These are phyloP conservation scores for Columba livia DNA, from an alignment of 2,113 vertebrate genomes.

Conservation along the genomic window DNA sequence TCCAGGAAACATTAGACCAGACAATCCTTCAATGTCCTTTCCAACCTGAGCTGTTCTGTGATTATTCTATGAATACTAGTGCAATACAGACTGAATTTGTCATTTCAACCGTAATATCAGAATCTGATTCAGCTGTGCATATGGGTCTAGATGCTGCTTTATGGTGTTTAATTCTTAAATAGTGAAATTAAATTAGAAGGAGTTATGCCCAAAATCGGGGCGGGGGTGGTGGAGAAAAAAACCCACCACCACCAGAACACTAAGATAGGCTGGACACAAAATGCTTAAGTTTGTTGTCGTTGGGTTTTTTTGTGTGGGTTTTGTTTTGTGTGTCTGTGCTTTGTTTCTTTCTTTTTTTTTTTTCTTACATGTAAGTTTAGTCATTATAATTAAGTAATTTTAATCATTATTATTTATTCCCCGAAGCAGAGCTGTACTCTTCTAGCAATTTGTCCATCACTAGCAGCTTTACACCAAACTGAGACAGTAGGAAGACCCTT, in stretches of 20 bases:
- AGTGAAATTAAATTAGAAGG: background rate
- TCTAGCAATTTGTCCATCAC: background rate
- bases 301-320: background rate
- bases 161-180: background rate
- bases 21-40: background rate
- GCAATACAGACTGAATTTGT: background rate
- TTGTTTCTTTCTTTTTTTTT: no score
- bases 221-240: no score
- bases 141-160: background rate
- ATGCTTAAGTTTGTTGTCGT: background rate
- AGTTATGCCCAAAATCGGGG: background rate
- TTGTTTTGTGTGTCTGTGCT: no score
- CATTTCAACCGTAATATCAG: background rate
- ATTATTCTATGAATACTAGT: background rate
- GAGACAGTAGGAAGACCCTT: background rate
- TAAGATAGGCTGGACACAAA: background rate
- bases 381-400: background rate
- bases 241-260: background rate
- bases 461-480: background rate
- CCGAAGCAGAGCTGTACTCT: background rate
- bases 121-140: background rate
- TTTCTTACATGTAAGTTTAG: background rate
- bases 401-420: background rate
- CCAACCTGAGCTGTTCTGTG: background rate
- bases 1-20: background rate